These are phyloP conservation scores for Tubulanus polymorphus DNA, from an alignment of 2,888 invertebrate species.

Conservation along the genomic window DNA sequence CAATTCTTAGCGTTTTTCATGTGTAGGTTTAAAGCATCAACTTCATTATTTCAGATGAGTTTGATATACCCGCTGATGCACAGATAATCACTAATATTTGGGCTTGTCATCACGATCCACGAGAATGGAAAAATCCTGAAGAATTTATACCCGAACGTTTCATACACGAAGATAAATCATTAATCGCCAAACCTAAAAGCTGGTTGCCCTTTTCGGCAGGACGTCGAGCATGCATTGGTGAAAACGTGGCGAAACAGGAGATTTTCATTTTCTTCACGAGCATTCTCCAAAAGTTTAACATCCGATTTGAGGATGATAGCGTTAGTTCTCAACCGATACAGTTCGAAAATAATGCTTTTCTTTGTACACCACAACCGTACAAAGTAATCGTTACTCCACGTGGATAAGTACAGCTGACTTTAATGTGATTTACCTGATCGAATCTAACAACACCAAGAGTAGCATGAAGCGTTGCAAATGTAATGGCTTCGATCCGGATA, in stretches of 20 bases:
- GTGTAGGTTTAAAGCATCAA: neutral
- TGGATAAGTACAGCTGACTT: no score
- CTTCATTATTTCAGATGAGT: conserved; percentile 19
- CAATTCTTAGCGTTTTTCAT: neutral
- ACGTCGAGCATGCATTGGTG: conserved; percentile 34
- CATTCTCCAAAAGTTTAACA: conserved; percentile 23
- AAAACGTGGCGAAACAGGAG: conserved; percentile 31
- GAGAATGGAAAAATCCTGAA: conserved; percentile 27
- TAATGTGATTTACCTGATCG: no score
- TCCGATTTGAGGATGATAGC: no score
- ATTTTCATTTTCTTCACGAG: conserved; percentile 26
- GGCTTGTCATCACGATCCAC: conserved; percentile 30
- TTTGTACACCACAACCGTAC: no score
- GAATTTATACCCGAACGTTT: conserved; percentile 32
- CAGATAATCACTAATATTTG: conserved; percentile 27
- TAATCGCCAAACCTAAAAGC: conserved; percentile 28
- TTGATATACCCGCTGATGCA: conserved; percentile 29
- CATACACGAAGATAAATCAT: conserved; percentile 27
- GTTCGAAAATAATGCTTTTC: conserved; percentile 15
- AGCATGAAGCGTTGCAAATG: no score
- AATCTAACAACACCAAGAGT: no score
- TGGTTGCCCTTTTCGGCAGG: conserved; percentile 40
- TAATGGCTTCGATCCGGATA: no score
- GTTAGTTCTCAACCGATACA: no score
- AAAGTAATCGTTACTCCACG: no score